Conservation (phyloP, 2,888 invertebrate species). For the Agrochola macilenta region DNA sequence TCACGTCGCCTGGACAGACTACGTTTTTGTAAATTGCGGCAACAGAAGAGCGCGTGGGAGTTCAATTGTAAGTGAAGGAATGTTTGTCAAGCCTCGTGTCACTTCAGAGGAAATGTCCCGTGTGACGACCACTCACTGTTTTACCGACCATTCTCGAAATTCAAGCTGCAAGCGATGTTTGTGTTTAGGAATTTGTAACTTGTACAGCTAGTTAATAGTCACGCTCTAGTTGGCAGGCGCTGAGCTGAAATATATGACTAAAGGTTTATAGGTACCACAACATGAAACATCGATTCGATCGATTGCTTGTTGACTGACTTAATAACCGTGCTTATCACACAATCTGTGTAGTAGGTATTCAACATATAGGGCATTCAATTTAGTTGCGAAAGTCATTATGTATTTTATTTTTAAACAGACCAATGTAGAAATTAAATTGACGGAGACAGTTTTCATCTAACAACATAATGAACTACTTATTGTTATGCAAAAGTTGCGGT, state of each 20-base stretch:
- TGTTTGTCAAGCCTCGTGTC: neutral
- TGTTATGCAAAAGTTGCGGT: conserved; percentile 1
- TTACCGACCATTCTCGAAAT: neutral
- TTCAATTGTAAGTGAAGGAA: neutral
- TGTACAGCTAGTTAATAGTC: conserved; percentile 5
- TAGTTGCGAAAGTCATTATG: neutral
- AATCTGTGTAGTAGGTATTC: neutral
- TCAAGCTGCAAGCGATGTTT: conserved; percentile 8
- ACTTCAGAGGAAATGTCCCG: neutral
- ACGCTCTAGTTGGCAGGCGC: conserved; percentile 4
- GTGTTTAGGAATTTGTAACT: conserved; percentile 26
- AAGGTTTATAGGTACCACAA: neutral
- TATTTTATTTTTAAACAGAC: neutral
- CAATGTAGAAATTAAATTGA: neutral
- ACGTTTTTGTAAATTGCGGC: neutral
- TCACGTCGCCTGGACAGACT: conserved; percentile 45
- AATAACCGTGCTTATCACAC: neutral
- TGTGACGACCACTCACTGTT: neutral
- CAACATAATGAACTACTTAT: neutral
- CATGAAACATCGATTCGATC: neutral
- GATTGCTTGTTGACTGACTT: neutral
- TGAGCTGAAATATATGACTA: neutral
- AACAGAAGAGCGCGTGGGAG: neutral
- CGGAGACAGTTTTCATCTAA: neutral
- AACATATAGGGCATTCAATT: neutral